Percentiles rank a stretch among this genome's conserved stretches.
phyloP scores from a whole-genome alignment of 2,888 invertebrate species.

The Mythimna vitellina region DNA sequence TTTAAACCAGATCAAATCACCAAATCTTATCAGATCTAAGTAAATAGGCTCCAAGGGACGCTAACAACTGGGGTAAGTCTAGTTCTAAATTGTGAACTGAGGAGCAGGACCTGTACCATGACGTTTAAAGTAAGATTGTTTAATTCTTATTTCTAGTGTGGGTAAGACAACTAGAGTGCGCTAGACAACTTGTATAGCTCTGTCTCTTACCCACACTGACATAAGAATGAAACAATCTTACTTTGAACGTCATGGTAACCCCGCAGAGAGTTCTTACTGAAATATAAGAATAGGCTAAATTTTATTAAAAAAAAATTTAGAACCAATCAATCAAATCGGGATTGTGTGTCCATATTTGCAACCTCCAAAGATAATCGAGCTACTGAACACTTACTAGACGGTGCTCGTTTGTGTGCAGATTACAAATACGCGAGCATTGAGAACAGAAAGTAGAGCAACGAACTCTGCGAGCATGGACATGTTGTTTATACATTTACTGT shows the following conservation, averaged over 20 bases:
- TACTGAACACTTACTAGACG: conserved; percentile 10
- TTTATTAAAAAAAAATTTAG: background rate
- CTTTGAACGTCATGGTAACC: no score
- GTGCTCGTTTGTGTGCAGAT: conserved; percentile 20
- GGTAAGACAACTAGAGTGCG: no score
- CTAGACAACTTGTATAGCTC: no score
- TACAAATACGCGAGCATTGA: conserved; percentile 46
- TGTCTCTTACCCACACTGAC: no score
- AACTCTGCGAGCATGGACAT: conserved; percentile 32
- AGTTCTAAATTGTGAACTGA: background rate
- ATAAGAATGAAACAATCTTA: no score
- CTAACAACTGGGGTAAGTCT: no score
- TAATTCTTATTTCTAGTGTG: no score
- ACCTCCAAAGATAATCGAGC: background rate
- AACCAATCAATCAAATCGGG: background rate
- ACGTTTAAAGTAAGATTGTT: no score
- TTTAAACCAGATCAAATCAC: no score
- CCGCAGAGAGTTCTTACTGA: no score
- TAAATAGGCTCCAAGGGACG: background rate
- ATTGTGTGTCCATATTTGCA: background rate
- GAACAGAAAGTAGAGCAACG: conserved; percentile 54
- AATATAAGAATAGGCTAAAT: background rate
- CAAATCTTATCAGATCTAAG: background rate
- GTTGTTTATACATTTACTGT: conserved; percentile 28
- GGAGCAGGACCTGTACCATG: no score